Percentiles rank a stretch among this genome's conserved stretches.
phyloP scores from a whole-genome alignment of 2,797 vertebrate species.

The Sphaeramia orbicularis region DNA sequence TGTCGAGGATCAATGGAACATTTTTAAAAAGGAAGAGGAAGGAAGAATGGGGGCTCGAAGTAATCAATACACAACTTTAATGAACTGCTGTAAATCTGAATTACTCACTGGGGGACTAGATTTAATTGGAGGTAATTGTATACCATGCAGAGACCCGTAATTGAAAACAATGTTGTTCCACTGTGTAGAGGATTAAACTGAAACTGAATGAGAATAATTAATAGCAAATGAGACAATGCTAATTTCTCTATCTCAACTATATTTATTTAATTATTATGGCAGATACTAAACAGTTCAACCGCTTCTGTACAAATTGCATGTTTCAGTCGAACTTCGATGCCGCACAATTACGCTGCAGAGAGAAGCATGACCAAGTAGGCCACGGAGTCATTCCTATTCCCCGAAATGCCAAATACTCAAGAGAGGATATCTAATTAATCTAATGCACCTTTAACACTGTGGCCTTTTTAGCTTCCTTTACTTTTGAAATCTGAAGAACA shows the following conservation, averaged over 20 bases:
- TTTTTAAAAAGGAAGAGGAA: slow-evolving; percentile 12
- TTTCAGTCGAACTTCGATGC: slow-evolving; percentile 12
- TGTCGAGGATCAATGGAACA: slow-evolving; percentile 21
- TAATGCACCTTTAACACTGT: slow-evolving; percentile 48
- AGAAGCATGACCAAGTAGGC: slow-evolving; percentile 39
- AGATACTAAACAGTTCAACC: not conserved
- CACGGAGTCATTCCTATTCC: slow-evolving; percentile 30
- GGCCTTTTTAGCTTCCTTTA: slow-evolving; percentile 37
- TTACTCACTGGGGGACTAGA: slow-evolving; percentile 22
- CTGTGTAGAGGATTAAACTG: slow-evolving; percentile 41
- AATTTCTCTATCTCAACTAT: not conserved
- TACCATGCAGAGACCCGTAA: slow-evolving; percentile 32
- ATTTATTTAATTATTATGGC: not conserved
- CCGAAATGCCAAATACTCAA: slow-evolving; percentile 56
- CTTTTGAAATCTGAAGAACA: slow-evolving; percentile 45
- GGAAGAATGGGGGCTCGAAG: slow-evolving; percentile 28
- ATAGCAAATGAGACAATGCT: slow-evolving; percentile 29
- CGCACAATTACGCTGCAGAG: slow-evolving; percentile 31
- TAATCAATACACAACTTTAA: slow-evolving; percentile 46
- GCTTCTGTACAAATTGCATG: not conserved
- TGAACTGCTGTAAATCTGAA: slow-evolving; percentile 5
- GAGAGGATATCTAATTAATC: slow-evolving; percentile 66
- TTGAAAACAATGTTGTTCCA: slow-evolving; percentile 52
- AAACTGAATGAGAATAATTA: slow-evolving; percentile 38
- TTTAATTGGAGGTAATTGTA: slow-evolving; percentile 53